phyloP scores from a whole-genome alignment of 2,888 invertebrate species.

The Erebia epiphron region DNA sequence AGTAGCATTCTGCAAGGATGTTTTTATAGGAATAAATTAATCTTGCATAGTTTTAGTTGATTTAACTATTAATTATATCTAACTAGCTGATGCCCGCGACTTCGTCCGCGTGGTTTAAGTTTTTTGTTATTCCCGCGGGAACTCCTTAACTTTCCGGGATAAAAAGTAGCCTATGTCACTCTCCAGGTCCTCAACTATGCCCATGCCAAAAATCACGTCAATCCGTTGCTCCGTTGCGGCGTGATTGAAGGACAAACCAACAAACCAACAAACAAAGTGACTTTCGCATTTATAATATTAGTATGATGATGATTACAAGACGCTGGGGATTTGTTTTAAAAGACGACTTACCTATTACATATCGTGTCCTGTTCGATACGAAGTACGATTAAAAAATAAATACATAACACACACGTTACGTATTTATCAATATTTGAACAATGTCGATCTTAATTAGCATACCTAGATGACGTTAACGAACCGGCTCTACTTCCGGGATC shows the following conservation, averaged over 20 bases:
- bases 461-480: slow-evolving; percentile 74
- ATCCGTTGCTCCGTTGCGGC: too few species aligned
- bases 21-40: neutral
- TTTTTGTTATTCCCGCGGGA: too few species aligned
- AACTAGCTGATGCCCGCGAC: too few species aligned
- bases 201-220: too few species aligned
- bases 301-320: too few species aligned
- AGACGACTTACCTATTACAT: slow-evolving; percentile 18
- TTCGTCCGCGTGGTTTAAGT: too few species aligned
- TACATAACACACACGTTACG: slow-evolving; percentile 24
- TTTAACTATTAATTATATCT: neutral
- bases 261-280: too few species aligned
- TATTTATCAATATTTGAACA: slow-evolving; percentile 55
- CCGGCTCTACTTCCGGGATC: slow-evolving; percentile 80
- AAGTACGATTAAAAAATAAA: slow-evolving; percentile 4
- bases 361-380: slow-evolving; percentile 1
- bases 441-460: slow-evolving; percentile 73
- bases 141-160: too few species aligned
- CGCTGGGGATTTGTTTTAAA: neutral
- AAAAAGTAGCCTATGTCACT: too few species aligned
- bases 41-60: neutral
- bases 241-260: too few species aligned
- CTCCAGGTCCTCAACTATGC: too few species aligned
- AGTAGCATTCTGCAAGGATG: neutral
- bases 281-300: too few species aligned